phyloP scores from a whole-genome alignment of 1,140 invertebrate genomes.

The Cotesia typhae region DNA sequence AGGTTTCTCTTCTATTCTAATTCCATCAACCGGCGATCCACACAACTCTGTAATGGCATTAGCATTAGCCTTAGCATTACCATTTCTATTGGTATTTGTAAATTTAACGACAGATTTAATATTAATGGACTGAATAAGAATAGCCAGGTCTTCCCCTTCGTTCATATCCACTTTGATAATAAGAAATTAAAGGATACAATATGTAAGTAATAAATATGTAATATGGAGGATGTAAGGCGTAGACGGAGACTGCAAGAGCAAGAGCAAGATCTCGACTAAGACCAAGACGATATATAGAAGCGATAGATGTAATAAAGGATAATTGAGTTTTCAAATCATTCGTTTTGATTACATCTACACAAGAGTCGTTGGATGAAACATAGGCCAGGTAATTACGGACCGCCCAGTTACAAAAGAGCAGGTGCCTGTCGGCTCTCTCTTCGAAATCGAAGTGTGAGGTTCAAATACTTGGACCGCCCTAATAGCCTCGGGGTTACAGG shows the following conservation, averaged over 20 bases:
- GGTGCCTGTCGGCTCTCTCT: slow-evolving; percentile 60
- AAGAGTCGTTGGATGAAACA: slow-evolving; percentile 49
- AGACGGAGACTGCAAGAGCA: background rate
- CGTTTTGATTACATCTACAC: slow-evolving; percentile 63
- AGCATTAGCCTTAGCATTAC: too few species aligned
- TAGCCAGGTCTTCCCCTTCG: too few species aligned
- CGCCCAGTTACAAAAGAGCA: slow-evolving; percentile 64
- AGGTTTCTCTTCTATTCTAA: too few species aligned
- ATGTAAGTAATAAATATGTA: background rate
- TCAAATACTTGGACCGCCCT: slow-evolving; percentile 63
- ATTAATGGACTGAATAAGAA: too few species aligned
- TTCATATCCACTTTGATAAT: too few species aligned
- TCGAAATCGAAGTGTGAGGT: slow-evolving; percentile 62
- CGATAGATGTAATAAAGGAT: slow-evolving; percentile 59
- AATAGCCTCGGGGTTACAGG: slow-evolving; percentile 62
- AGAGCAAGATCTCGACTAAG: background rate
- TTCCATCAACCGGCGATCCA: too few species aligned
- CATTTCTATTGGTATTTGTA: too few species aligned
- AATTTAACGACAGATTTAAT: too few species aligned
- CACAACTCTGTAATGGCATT: too few species aligned
- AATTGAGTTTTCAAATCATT: slow-evolving; percentile 65
- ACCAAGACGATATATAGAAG: slow-evolving; percentile 6
- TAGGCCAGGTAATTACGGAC: slow-evolving; percentile 62
- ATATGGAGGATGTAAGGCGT: background rate
- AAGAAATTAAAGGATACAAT: background rate